Base-by-base conservation (phyloP, 1,140 invertebrate genomes). In the Eurosta solidaginis region DNA sequence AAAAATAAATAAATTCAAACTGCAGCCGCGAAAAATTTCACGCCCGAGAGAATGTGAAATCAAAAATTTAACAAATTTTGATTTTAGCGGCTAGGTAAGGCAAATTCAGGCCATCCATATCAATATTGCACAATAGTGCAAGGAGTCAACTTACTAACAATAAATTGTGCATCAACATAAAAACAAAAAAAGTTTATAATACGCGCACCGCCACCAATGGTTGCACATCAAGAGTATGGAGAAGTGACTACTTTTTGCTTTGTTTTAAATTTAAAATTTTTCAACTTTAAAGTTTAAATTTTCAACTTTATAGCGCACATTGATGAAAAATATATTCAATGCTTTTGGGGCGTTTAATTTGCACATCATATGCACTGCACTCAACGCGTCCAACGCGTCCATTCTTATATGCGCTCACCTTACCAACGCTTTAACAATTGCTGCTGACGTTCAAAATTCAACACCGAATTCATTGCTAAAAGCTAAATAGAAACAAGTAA, bases 31-130 rank as follows among this genome's bases (percentile, higher is more conserved):
- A 12, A 42, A 68, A 68, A 68, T 68, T 68, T 68, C 59, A 68
- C 59, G n/a, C 59, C 59, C 59, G 40, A 68, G 59, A 33, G 59
- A 68, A 68, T 68, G 59, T 68, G n/a, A 68, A 68, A 68, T 68
- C 59, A 68, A 68, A 68, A 68, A 68, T 68, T 68, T 40, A 68
- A 40, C 59, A 42, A 68, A 68, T 68, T 52, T 68, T 40, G 59
- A 40, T 40, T 68, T 68, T 22, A 33, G 59, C 33, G 17, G 33
- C 27, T 68, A n/a, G n/a, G n/a, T n/a, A n/a, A 36, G 59, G 59
- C 59, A 40, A 68, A 68, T 20, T 17, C 33, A n/a, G 14, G 59
- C 6, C 45, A 17, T 2, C 33, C 59, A 40, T 36, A n/a, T n/a
- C n/a, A n/a, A n/a, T n/a, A n/a, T n/a, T n/a, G n/a, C n/a, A n/a